These are phyloP conservation scores for Pachyrhynchus sulphureomaculatus DNA, from an alignment of 1,140 invertebrate species.

Conservation along the genomic window DNA sequence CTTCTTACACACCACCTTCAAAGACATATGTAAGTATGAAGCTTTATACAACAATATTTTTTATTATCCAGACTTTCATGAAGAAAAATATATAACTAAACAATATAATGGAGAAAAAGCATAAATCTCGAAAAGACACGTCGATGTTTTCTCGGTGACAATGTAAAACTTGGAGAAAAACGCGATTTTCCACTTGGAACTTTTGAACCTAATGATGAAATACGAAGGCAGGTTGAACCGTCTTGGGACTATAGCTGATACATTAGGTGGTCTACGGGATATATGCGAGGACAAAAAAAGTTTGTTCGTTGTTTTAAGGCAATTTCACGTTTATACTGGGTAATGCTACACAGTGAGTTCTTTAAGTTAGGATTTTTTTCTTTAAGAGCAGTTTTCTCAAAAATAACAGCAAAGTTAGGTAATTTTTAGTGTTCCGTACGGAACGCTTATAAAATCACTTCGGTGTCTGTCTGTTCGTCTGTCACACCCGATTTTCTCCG, in stretches of 20 bases:
- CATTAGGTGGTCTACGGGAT: conserved; percentile 8
- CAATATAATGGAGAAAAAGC: conserved; percentile 10
- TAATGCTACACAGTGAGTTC: too few species aligned
- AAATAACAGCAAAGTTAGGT: too few species aligned
- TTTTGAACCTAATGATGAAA: conserved; percentile 33
- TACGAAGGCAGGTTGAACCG: conserved; percentile 13
- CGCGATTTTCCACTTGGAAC: conserved; percentile 29
- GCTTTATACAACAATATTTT: not conserved
- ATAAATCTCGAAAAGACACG: not conserved
- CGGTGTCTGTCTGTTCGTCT: too few species aligned
- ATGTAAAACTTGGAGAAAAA: conserved; percentile 8
- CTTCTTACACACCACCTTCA: too few species aligned
- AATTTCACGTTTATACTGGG: too few species aligned
- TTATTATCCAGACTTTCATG: not conserved
- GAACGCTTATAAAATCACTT: too few species aligned
- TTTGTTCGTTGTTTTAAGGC: not conserved
- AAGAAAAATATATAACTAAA: conserved; percentile 3
- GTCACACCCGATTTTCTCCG: too few species aligned
- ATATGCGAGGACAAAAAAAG: too few species aligned
- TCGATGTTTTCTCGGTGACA: not conserved
- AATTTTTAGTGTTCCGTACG: too few species aligned
- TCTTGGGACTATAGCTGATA: conserved; percentile 9
- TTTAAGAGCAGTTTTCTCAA: too few species aligned
- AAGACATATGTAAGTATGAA: too few species aligned
- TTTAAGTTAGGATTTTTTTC: too few species aligned